Base-by-base conservation (phyloP, 2,797 vertebrate species). In the Thalassophryne amazonica region DNA sequence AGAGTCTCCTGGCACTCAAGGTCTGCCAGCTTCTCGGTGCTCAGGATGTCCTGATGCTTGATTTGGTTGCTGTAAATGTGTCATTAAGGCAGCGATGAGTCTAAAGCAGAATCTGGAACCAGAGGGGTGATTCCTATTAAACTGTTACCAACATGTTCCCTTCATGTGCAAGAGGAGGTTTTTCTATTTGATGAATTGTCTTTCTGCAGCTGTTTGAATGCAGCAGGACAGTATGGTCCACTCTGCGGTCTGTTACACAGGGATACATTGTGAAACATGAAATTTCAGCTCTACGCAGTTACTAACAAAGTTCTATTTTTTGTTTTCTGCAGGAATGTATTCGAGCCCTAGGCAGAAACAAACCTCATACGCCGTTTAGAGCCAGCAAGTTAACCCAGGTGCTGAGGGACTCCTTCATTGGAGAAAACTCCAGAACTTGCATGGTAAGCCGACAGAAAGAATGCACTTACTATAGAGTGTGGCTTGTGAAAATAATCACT, bases 351-450 rank as follows among this genome's bases (percentile, higher is more conserved):
- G 97, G 97, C 67, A 92, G 93, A 55, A 99, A 99, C 87, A 97
- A 98, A 81, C 94, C 96, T 49, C 97, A 99, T 57, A 99, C 96
- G 38, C 96, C 97, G 0, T 99, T 99, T 69, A 89, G 97, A 91
- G 96, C 95, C 80, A 98, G 97, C 89, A 99, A 99, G 87, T 88
- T 99, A 56, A 99, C 97, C 48, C 97, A 99, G 81, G 97, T 99
- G 60, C 90, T 99, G 76, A 85, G 97, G 79, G 97, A 99, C 85
- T 98, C 97, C 14, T 99, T 98, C 87, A 99, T 99, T n/a, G 95
- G 97, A 48, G 97, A 98, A 75, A 98, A 98, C 80, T 99, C 97
- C 17, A 93, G 96, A 70, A 98, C 96, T 2, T 98, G 97, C 84
- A 99, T 99, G 97, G 97, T 98, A 76, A 91, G 81, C 40, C 8